phyloP scores from a whole-genome alignment of 2,888 invertebrate species.

The Molorchus minor region DNA sequence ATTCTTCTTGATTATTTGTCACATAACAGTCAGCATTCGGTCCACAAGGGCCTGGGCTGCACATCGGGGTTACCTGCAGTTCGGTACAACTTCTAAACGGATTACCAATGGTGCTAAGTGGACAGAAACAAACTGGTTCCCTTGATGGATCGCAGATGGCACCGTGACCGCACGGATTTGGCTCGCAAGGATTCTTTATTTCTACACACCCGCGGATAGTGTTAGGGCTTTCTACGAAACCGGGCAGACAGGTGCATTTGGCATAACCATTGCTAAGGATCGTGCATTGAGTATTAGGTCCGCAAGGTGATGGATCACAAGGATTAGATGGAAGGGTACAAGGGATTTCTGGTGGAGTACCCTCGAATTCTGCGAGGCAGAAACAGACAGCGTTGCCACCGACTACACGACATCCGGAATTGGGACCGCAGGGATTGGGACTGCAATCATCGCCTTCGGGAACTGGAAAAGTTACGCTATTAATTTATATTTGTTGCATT shows the following conservation, averaged over 20 bases:
- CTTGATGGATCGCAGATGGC: conserved; percentile 83
- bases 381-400: conserved; percentile 82
- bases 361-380: conserved; percentile 88
- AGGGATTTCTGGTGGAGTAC: conserved; percentile 78
- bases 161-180: conserved; percentile 81
- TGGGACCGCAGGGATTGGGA: conserved; percentile 84
- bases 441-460: conserved; percentile 87
- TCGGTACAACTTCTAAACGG: conserved; percentile 79
- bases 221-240: conserved; percentile 86
- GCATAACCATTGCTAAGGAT: conserved; percentile 81
- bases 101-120: conserved; percentile 83
- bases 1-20: conserved; percentile 82
- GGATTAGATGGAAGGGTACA: conserved; percentile 80
- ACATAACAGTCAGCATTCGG: conserved; percentile 86
- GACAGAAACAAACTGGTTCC: conserved; percentile 85
- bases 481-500: too few relatives aligned
- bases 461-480: conserved; percentile 75
- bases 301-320: conserved; percentile 87
- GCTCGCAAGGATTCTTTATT: conserved; percentile 81
- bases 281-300: conserved; percentile 87
- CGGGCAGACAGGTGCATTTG: conserved; percentile 86
- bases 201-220: conserved; percentile 87
- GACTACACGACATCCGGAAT: conserved; percentile 83
- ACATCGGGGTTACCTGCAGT: conserved; percentile 71
- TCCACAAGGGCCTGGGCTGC: conserved; percentile 86